Evolutionary conservation across 2,113 vertebrate species (phyloP).

Genomic region (Misgurnus anguillicaudatus): DNA sequence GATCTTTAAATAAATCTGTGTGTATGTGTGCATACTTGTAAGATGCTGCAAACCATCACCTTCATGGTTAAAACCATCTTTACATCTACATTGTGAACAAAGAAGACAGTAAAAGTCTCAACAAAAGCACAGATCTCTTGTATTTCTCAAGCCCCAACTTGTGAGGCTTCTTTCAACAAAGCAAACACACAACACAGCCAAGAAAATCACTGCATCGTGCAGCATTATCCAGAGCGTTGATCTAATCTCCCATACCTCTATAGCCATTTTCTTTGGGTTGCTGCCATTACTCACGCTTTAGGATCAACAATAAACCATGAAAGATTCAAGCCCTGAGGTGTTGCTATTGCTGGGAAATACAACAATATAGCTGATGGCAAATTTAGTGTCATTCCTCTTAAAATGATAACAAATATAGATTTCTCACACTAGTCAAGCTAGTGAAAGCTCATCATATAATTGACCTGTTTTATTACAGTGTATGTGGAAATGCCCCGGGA

Average conservation of each 20-base stretch:
- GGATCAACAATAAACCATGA: constrained; percentile 23
- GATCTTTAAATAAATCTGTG: background rate
- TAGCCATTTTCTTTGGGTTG: constrained; percentile 27
- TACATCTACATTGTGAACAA: background rate
- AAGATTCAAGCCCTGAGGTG: constrained; percentile 24
- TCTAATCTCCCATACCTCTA: constrained; percentile 36
- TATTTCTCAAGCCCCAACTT: constrained; percentile 20
- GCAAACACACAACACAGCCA: constrained; percentile 22
- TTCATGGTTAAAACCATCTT: background rate
- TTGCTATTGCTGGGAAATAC: background rate
- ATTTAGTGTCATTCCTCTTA: constrained; percentile 1
- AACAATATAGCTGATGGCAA: constrained; percentile 23
- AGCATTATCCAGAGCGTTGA: constrained; percentile 32
- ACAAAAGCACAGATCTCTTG: constrained; percentile 9
- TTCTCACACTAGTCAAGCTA: background rate
- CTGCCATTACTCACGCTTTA: constrained; percentile 23
- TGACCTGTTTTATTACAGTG: constrained; percentile 41
- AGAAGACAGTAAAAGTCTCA: constrained; percentile 7
- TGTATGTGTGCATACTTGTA: background rate
- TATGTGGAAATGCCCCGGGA: constrained; percentile 43
- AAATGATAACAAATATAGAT: constrained; percentile 15
- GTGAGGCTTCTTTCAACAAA: constrained; percentile 22
- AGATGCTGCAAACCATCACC: background rate
- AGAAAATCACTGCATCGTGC: constrained; percentile 27
- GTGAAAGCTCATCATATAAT: constrained; percentile 37